Percentiles rank a stretch among this genome's conserved stretches.
Conservation (phyloP, 2,113 vertebrate genomes). For the Otus sunia region DNA sequence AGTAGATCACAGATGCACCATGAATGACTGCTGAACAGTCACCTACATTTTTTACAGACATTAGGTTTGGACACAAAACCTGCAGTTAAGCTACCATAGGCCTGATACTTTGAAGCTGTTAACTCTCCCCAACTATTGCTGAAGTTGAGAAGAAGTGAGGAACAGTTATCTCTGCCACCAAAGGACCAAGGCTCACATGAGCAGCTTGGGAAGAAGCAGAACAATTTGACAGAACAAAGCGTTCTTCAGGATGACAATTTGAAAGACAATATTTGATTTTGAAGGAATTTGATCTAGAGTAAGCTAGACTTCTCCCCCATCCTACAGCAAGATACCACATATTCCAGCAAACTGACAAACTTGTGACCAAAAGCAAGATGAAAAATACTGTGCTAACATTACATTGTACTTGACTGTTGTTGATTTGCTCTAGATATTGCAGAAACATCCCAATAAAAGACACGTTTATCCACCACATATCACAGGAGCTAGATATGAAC, state of each 20-base stretch:
- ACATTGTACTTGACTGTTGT: neutral
- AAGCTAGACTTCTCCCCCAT: neutral
- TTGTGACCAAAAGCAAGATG: conserved; percentile 39
- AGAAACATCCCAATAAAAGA: conserved; percentile 45
- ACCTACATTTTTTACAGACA: neutral
- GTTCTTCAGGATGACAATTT: conserved; percentile 1
- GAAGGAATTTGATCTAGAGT: neutral
- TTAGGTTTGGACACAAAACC: neutral
- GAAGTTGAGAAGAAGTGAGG: neutral
- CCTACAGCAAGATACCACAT: neutral
- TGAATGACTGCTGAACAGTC: neutral
- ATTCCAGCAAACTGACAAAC: neutral
- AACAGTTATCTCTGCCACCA: neutral
- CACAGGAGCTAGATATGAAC: conserved; percentile 9
- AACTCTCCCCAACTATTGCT: neutral
- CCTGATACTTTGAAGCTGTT: neutral
- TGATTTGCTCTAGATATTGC: conserved; percentile 29
- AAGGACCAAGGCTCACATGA: neutral
- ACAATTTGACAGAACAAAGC: conserved; percentile 4
- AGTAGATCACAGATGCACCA: conserved; percentile 21
- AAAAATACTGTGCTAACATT: neutral
- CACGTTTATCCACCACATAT: conserved; percentile 6
- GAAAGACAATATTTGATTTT: conserved; percentile 41
- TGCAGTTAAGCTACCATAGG: neutral
- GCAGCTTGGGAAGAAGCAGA: neutral